These are phyloP conservation scores for Micromys minutus DNA, from an alignment of 2,113 vertebrate species.

Conservation along the genomic window DNA sequence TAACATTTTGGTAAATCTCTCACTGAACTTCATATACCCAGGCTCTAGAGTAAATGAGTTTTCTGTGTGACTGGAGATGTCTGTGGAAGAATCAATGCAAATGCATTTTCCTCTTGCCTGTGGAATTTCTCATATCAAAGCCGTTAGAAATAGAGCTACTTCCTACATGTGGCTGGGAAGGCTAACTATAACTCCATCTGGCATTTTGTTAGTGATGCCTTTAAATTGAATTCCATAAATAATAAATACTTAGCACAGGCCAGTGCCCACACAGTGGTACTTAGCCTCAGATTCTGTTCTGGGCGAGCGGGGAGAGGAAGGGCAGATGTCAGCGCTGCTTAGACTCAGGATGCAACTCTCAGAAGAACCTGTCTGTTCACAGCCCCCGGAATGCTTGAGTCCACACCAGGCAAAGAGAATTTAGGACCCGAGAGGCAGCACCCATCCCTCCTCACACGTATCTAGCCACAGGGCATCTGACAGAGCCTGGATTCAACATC, in stretches of 20 bases:
- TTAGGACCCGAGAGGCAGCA: not conserved
- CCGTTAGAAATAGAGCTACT: not conserved
- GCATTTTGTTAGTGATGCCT: not conserved
- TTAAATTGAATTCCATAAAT: constrained; percentile 34
- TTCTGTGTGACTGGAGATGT: not conserved
- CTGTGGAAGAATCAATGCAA: not conserved
- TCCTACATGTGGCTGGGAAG: not conserved
- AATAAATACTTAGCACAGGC: not conserved
- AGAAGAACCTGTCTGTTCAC: not conserved
- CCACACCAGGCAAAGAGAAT: not conserved
- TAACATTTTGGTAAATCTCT: not conserved
- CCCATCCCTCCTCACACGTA: not conserved
- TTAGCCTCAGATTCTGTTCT: not conserved
- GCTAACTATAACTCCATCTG: not conserved
- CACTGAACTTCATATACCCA: not conserved
- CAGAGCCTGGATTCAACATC: not conserved
- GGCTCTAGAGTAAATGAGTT: not conserved
- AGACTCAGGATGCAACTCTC: not conserved
- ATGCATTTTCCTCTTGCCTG: not conserved
- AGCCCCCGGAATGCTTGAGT: not conserved
- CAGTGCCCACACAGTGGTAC: not conserved
- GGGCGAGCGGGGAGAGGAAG: not conserved
- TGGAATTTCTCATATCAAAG: constrained; percentile 6
- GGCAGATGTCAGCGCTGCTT: too few species aligned
- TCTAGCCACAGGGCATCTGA: not conserved